Evolutionary conservation across 2,888 invertebrate genomes (phyloP).

Genomic region (Agonopterix heracliana): DNA sequence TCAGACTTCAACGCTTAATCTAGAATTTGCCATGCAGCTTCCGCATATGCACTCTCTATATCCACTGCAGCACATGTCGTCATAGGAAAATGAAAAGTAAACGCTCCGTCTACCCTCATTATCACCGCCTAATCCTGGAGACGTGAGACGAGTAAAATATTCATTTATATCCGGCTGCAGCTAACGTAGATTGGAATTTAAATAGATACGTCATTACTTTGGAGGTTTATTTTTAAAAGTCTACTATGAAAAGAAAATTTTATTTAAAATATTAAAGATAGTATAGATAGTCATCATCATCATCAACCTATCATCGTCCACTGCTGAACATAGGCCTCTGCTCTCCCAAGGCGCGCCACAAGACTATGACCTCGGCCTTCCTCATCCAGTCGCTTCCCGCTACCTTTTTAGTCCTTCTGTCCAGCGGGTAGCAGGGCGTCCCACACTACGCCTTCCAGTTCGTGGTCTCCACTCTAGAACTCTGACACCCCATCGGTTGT

Average conservation of each 20-base stretch:
- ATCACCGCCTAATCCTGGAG: slow-evolving; percentile 40
- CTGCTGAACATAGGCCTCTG: no score
- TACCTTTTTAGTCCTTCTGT: no score
- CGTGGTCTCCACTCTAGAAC: no score
- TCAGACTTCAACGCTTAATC: neutral
- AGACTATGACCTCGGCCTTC: no score
- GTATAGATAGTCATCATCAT: no score
- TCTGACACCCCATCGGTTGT: no score
- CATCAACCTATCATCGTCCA: no score
- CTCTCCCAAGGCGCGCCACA: no score
- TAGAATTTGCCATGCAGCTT: slow-evolving; percentile 1
- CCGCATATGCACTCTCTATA: neutral
- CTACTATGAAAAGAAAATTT: neutral
- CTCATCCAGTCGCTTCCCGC: no score
- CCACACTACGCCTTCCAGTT: no score
- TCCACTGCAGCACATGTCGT: neutral
- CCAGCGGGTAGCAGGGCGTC: no score
- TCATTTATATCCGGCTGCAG: slow-evolving; percentile 15
- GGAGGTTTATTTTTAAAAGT: neutral
- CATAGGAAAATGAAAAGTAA: slow-evolving; percentile 48
- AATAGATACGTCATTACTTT: neutral
- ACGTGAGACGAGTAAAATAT: slow-evolving; percentile 37
- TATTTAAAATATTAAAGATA: neutral
- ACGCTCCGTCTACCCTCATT: slow-evolving; percentile 34
- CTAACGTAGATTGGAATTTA: neutral